Evolutionary conservation across 2,888 invertebrate genomes (phyloP).

Genomic region (Leptinotarsa haldemani): DNA sequence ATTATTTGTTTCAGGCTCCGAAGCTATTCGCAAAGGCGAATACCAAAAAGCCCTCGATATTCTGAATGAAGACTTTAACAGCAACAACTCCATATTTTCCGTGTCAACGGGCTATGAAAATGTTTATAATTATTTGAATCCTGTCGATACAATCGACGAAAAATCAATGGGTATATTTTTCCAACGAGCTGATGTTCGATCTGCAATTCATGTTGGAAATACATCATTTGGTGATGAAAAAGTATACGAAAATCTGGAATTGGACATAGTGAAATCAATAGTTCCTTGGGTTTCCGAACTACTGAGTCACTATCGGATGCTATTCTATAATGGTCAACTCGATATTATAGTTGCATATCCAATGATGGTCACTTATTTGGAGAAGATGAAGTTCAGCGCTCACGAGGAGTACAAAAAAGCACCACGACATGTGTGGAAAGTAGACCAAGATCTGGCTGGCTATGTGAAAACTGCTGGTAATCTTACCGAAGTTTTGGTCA

Average conservation of each 20-base stretch:
- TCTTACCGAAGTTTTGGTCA: slow-evolving; percentile 77
- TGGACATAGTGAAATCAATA: slow-evolving; percentile 42
- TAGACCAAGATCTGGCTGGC: slow-evolving; percentile 76
- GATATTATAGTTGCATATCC: slow-evolving; percentile 91
- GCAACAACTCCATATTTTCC: neutral
- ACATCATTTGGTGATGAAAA: slow-evolving; percentile 59
- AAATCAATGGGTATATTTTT: slow-evolving; percentile 53
- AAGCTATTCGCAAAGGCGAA: slow-evolving; percentile 27
- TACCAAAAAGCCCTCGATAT: slow-evolving; percentile 25
- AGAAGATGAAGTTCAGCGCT: slow-evolving; percentile 75
- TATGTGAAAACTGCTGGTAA: slow-evolving; percentile 77
- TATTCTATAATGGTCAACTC: slow-evolving; percentile 88
- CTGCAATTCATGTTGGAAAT: slow-evolving; percentile 86
- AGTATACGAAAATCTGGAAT: slow-evolving; percentile 19
- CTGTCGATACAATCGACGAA: slow-evolving; percentile 33
- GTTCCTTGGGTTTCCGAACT: slow-evolving; percentile 66
- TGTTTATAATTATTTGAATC: slow-evolving; percentile 23
- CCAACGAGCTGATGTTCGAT: slow-evolving; percentile 69
- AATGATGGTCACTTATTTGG: slow-evolving; percentile 80
- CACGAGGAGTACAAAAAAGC: slow-evolving; percentile 74
- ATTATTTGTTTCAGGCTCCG: neutral
- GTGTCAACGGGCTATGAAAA: slow-evolving; percentile 2
- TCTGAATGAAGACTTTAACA: slow-evolving; percentile 15
- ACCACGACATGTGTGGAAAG: slow-evolving; percentile 74
- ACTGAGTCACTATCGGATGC: slow-evolving; percentile 74